These are phyloP conservation scores for Mesocentrotus franciscanus DNA, from an alignment of 53 echinoderm and acorn worm genomes.

Conservation along the genomic window DNA sequence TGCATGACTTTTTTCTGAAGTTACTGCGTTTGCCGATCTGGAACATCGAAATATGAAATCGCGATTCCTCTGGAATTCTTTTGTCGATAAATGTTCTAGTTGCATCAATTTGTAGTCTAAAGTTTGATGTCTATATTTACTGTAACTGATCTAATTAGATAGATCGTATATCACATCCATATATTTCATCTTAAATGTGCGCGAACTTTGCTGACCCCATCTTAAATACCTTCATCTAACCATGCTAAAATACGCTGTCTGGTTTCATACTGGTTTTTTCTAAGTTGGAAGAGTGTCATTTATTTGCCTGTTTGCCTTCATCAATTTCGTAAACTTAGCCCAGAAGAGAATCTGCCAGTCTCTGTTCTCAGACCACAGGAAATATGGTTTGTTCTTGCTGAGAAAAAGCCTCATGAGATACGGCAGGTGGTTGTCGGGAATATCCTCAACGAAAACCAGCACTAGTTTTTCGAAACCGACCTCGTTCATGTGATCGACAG, in stretches of 20 bases:
- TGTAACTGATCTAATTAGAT: too few relatives aligned
- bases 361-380: conserved; percentile 14
- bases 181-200: too few relatives aligned
- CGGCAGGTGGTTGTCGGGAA: conserved; percentile 33
- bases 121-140: too few relatives aligned
- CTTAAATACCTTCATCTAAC: too few relatives aligned
- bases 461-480: conserved; percentile 24
- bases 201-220: too few relatives aligned
- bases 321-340: conserved; percentile 41
- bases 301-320: conserved; percentile 46
- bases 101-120: too few relatives aligned
- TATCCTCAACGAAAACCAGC: conserved; percentile 38
- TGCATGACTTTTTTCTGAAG: too few relatives aligned
- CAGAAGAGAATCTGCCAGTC: conserved; percentile 25
- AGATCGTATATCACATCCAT: too few relatives aligned
- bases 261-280: not conserved
- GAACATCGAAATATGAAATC: too few relatives aligned
- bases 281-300: conserved; percentile 32
- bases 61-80: too few relatives aligned
- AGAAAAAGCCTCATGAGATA: conserved; percentile 36
- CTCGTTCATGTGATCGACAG: conserved; percentile 55
- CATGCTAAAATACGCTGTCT: not conserved
- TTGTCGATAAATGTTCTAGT: too few relatives aligned
- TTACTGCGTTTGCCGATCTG: too few relatives aligned
- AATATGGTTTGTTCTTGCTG: conserved; percentile 55